Base-by-base conservation (phyloP, 2,888 invertebrate genomes). In the Caenorhabditis japonica region DNA sequence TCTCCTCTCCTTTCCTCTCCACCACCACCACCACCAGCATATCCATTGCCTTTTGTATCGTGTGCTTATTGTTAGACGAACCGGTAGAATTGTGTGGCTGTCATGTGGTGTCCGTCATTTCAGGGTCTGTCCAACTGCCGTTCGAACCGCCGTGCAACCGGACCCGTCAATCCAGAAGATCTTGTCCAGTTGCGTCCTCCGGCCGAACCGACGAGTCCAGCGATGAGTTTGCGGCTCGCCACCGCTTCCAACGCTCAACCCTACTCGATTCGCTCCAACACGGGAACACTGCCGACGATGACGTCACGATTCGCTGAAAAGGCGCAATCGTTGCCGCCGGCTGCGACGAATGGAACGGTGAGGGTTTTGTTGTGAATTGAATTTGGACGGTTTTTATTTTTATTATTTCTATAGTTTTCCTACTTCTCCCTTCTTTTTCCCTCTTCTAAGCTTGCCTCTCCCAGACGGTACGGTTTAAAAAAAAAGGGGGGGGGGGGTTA, bases 141-240 rank as follows among this genome's bases (percentile, higher is more conserved):
- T 0, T 78, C 82, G 19, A 77, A 73, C 53, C 83, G 85, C 19
- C 84, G 85, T 19, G 83, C 83, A n/a, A 85, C 85, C 5, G 85
- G 85, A 2, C 85, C 85, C 3, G 85, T 85, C 7, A 74, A 77
- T 27, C 66, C 83, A 33, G 85, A 85, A 55, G 85, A 83, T 27
- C 59, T 66, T 41, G 53, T 56, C 4, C 58, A 46, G 15, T 44
- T 68, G 0, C 39, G 49, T 13, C 33, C 56, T 12, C 39, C 25
- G n/a, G 53, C 23, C 34, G 44, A 47, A 34, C 59, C 49, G 10
- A 8, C 60, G 5, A 43, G 36, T n/a, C 58, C 64, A n/a, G 33
- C 68, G 30, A 66, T 56, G 43, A 38, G 60, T n/a, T 46, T 75
- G 1, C 66, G 73, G 4, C 41, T 73, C 23, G 68, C 66, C 4